Base-by-base conservation (phyloP, 2,888 invertebrate species). In the Hoplodrina blanda region DNA sequence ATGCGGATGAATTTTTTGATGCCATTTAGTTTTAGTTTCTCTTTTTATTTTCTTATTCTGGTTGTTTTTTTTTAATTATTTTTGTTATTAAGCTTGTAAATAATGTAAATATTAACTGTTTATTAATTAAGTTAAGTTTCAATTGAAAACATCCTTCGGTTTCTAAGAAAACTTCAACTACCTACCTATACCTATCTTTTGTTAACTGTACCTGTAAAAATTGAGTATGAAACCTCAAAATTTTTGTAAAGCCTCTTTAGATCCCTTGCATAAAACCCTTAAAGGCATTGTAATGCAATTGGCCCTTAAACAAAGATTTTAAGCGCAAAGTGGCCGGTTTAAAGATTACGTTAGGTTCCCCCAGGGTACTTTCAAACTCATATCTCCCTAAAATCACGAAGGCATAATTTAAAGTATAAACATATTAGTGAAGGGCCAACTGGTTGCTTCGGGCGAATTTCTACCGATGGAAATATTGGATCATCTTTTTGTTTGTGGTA, bases 371-470 rank as follows among this genome's bases (percentile, higher is more conserved):
- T 93, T 93, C 88, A 5, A 56, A 46, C 60, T 60, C 76, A 91
- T 94, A 94, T 94, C 92, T 90, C 92, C 91, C 92, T 87, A 85
- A 91, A 92, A 93, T 92, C 88, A 89, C 83, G 84, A 87, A 88
- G 85, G 88, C 89, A 90, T 93, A 89, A 93, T 92, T 91, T 91
- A 88, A 90, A 90, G 89, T 88, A 89, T 89, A 91, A 92, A 87
- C 90, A 90, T 88, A 91, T 93, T 92, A 93, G 90, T 86, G 73
- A 78, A 89, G 90, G 90, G 87, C 87, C 86, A 85, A 80, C 82
- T 80, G 73, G 81, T 46, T 57, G 89, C 93, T 89, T 67, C 73
- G 80, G 91, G 93, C 91, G 59, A 64, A 85, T 81, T 79, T 69
- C 70, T 81, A 81, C 84, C 71, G 76, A 77, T 56, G 73, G 73